Evolutionary conservation across 2,113 vertebrate genomes (phyloP).

Genomic region (Festucalex cinctus): DNA sequence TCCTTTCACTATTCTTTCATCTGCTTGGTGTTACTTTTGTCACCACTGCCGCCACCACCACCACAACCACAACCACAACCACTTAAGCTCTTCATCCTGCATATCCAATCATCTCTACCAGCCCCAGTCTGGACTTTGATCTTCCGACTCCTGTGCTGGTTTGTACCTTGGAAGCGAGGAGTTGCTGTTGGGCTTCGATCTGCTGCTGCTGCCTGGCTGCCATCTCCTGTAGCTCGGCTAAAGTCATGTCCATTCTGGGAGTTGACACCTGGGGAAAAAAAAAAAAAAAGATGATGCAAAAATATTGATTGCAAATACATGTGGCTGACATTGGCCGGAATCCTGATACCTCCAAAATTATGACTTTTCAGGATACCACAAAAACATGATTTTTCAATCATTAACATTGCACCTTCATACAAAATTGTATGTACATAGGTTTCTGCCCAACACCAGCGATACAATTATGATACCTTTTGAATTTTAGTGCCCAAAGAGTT

Average conservation of each 20-base stretch:
- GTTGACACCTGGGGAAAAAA: slow-evolving; percentile 71
- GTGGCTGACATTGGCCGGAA: no score
- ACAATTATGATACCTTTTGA: no score
- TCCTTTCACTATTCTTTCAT: slow-evolving; percentile 5
- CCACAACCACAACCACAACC: no score
- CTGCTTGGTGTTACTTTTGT: slow-evolving; percentile 28
- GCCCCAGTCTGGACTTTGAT: slow-evolving; percentile 23
- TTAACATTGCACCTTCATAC: no score
- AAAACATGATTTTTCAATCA: no score
- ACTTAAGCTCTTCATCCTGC: slow-evolving; percentile 15
- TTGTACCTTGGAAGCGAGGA: slow-evolving; percentile 88
- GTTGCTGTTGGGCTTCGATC: slow-evolving; percentile 91
- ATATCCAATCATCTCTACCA: slow-evolving; percentile 10
- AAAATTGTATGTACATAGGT: no score
- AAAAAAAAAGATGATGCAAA: not conserved
- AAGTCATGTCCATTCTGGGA: slow-evolving; percentile 92
- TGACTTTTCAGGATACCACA: no score
- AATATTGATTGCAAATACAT: not conserved
- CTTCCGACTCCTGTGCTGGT: slow-evolving; percentile 13
- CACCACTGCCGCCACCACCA: slow-evolving; percentile 40
- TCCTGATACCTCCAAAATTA: no score
- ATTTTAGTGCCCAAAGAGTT: no score
- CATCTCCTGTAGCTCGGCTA: slow-evolving; percentile 96
- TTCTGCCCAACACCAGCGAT: no score
- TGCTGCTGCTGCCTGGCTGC: slow-evolving; percentile 94